phyloP scores from a whole-genome alignment of 1,140 invertebrate species.

The Steinernema khuongi region DNA sequence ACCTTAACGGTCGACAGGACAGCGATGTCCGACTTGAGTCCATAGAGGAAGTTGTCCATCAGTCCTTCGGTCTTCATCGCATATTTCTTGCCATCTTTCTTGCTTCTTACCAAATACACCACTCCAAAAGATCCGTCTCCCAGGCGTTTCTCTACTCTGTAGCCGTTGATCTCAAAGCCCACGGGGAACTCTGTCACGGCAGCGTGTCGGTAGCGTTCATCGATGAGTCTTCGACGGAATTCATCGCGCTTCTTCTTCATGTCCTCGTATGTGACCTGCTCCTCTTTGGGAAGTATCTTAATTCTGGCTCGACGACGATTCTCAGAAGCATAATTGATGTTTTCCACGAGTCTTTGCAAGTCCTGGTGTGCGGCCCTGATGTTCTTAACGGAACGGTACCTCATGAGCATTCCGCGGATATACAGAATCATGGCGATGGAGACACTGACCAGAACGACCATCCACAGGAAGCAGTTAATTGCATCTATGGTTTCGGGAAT shows the following conservation, averaged over 20 bases:
- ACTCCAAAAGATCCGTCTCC: neutral
- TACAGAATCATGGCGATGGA: neutral
- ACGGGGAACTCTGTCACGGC: neutral
- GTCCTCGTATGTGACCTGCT: neutral
- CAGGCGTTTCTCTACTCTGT: neutral
- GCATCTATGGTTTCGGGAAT: neutral
- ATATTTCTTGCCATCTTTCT: neutral
- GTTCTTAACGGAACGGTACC: neutral
- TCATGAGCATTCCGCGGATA: neutral
- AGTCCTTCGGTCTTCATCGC: neutral
- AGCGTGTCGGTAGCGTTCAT: neutral
- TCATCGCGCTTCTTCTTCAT: conserved; percentile 7
- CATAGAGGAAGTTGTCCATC: neutral
- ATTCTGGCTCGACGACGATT: neutral
- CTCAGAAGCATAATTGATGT: neutral
- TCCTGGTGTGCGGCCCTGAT: neutral
- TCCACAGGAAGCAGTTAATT: neutral
- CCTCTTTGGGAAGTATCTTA: neutral
- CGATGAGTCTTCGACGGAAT: neutral
- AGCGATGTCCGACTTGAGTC: neutral
- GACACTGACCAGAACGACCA: neutral
- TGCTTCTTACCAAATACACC: neutral
- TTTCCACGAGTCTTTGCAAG: neutral
- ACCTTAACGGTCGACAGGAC: neutral
- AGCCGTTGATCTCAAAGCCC: neutral